Conservation (phyloP, 2,797 vertebrate species). For the Psittacula echo region DNA sequence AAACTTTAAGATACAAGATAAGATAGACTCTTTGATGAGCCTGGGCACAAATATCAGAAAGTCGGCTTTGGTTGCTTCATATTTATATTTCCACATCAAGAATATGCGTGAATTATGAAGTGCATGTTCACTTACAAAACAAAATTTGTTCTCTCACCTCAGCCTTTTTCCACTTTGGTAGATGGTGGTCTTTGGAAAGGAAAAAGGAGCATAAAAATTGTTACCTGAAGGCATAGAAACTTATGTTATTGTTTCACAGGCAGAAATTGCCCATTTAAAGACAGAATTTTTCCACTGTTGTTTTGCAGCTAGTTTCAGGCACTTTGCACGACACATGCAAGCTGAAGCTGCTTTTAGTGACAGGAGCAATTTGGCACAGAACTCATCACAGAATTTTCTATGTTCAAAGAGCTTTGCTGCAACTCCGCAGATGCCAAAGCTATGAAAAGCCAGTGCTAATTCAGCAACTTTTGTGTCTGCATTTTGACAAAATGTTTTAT, state of each 20-base stretch:
- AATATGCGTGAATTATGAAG: background rate
- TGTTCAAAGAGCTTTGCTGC: background rate
- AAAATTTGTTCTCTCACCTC: background rate
- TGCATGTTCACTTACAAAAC: background rate
- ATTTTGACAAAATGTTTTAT: background rate
- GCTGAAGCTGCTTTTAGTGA: background rate
- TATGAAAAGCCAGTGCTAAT: background rate
- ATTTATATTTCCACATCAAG: background rate
- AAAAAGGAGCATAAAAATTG: background rate
- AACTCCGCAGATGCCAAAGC: background rate
- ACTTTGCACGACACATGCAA: background rate
- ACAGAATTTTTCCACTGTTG: background rate
- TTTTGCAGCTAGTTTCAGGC: background rate
- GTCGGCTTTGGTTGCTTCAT: background rate
- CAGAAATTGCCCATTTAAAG: background rate
- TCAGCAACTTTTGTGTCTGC: background rate
- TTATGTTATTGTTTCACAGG: background rate
- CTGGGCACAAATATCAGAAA: background rate
- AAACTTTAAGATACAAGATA: background rate
- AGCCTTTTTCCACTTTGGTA: background rate
- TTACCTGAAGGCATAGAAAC: background rate
- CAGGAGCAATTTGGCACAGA: background rate
- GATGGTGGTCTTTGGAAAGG: background rate
- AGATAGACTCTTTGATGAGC: background rate
- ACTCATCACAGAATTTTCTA: background rate